Conservation (phyloP, 2,113 vertebrate species). For the Poecilia latipinna region DNA sequence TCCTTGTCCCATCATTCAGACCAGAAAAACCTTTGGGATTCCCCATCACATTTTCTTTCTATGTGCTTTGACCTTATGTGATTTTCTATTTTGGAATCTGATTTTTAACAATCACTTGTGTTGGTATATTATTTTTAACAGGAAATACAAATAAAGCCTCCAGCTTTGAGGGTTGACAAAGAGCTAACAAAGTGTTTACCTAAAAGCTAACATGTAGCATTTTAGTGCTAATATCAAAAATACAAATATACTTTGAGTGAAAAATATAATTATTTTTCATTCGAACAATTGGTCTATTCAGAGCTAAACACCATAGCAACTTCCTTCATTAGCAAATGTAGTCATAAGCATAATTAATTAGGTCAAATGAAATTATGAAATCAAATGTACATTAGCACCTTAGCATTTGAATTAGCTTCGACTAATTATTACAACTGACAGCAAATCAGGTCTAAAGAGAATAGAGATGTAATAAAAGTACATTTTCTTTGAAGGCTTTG, state of each 20-base stretch:
- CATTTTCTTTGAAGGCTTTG: no score
- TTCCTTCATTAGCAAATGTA: background rate
- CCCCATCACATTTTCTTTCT: no score
- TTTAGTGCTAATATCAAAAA: background rate
- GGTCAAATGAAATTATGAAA: background rate
- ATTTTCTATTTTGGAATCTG: background rate
- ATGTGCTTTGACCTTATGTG: background rate
- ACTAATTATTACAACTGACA: background rate
- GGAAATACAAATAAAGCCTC: background rate
- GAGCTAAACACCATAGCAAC: background rate
- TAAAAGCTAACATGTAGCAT: background rate
- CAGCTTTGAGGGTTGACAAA: background rate
- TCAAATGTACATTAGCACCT: background rate
- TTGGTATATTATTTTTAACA: background rate
- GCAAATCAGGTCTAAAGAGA: no score
- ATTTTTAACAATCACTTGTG: background rate
- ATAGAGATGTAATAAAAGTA: no score
- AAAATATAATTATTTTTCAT: background rate
- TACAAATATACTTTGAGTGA: background rate
- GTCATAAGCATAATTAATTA: background rate
- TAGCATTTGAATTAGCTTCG: background rate
- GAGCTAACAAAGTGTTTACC: no score
- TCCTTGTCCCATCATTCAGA: constrained; percentile 45
- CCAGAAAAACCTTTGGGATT: no score
- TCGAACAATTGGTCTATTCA: background rate